Evolutionary conservation across 2,888 invertebrate genomes (phyloP).

Genomic region (Trachelus stipa): DNA sequence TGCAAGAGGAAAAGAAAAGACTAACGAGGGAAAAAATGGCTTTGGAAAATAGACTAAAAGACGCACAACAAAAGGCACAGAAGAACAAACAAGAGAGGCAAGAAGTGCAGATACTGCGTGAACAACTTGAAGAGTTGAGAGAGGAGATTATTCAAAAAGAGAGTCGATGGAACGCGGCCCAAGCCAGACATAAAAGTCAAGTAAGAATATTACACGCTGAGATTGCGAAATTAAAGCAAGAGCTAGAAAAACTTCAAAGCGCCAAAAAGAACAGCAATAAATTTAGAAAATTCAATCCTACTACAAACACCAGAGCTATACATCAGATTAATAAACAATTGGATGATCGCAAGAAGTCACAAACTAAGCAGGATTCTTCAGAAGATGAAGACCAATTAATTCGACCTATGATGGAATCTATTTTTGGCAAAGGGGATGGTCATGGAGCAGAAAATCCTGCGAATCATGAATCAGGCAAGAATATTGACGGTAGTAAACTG

Average conservation of each 20-base stretch:
- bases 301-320: constrained; percentile 79
- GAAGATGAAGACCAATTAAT: constrained; percentile 38
- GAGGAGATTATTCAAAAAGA: constrained; percentile 80
- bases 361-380: constrained; percentile 36
- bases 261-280: constrained; percentile 74
- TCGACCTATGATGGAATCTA: constrained; percentile 13
- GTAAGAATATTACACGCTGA: constrained; percentile 80
- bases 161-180: constrained; percentile 77
- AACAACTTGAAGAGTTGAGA: constrained; percentile 75
- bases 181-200: constrained; percentile 80
- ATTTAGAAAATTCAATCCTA: constrained; percentile 70
- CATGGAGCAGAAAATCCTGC: constrained; percentile 17
- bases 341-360: constrained; percentile 39
- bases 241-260: constrained; percentile 72
- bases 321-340: constrained; percentile 80
- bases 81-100: constrained; percentile 77
- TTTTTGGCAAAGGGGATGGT: not conserved
- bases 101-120: constrained; percentile 75
- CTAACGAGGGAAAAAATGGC: constrained; percentile 75
- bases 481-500: constrained; percentile 23
- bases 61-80: constrained; percentile 72
- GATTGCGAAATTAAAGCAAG: constrained; percentile 73
- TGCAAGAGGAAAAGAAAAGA: constrained; percentile 79
- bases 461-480: constrained; percentile 19
- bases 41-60: constrained; percentile 76